These are phyloP conservation scores for Gerris lacustris DNA, from an alignment of 2,888 invertebrate species.

Conservation along the genomic window DNA sequence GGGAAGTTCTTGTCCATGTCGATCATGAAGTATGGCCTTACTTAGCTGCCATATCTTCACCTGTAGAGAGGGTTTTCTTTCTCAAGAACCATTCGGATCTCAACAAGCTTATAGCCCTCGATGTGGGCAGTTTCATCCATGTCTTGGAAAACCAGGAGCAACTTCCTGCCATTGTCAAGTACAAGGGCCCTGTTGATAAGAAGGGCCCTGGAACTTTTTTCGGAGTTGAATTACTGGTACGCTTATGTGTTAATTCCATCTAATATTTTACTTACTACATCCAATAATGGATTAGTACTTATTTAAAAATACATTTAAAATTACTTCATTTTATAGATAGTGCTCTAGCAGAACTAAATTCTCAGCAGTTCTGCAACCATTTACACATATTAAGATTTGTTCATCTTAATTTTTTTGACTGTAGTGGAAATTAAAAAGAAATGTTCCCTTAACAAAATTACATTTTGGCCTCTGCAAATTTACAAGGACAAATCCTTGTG, in stretches of 20 bases:
- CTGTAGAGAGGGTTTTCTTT: slow-evolving; percentile 24
- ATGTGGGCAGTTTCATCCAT: slow-evolving; percentile 28
- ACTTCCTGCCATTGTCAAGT: slow-evolving; percentile 29
- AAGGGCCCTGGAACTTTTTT: slow-evolving; percentile 30
- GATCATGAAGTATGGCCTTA: slow-evolving; percentile 28
- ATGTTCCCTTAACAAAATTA: too few species aligned
- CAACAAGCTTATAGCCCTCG: slow-evolving; percentile 27
- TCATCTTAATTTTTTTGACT: too few species aligned
- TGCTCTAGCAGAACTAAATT: too few species aligned
- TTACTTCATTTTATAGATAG: too few species aligned
- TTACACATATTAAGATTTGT: too few species aligned
- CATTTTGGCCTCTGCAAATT: too few species aligned
- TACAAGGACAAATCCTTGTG: too few species aligned
- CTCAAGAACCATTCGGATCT: slow-evolving; percentile 25
- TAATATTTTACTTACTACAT: not conserved
- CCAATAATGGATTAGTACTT: too few species aligned
- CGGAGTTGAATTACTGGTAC: slow-evolving; percentile 33
- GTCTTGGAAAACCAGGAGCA: slow-evolving; percentile 21
- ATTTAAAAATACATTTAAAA: too few species aligned
- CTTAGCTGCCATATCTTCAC: slow-evolving; percentile 27
- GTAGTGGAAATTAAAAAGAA: too few species aligned
- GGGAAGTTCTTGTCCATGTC: slow-evolving; percentile 25
- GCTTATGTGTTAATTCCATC: slow-evolving; percentile 24
- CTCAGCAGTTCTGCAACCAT: too few species aligned
- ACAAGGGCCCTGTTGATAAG: slow-evolving; percentile 29